Evolutionary conservation across 2,797 vertebrate species (phyloP).

Genomic region (Cyclopterus lumpus): DNA sequence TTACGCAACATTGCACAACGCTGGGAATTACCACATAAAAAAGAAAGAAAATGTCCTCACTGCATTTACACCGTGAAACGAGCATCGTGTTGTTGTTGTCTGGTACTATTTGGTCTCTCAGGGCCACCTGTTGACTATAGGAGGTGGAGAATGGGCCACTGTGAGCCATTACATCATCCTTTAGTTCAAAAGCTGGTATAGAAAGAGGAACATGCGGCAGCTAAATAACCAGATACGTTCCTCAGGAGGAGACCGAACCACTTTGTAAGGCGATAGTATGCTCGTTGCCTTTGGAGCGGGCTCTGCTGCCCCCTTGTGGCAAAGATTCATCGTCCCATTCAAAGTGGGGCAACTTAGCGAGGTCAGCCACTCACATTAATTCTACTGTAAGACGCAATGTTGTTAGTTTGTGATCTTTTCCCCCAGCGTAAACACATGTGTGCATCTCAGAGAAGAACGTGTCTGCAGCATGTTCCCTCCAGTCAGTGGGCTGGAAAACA

Average conservation of each 20-base stretch:
- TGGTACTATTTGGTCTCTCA: background rate
- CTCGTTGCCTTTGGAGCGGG: background rate
- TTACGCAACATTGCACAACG: background rate
- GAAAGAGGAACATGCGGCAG: background rate
- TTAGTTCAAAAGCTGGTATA: background rate
- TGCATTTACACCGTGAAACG: background rate
- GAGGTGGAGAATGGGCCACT: background rate
- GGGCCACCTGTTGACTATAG: background rate
- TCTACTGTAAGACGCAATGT: background rate
- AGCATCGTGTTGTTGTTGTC: background rate
- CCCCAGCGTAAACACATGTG: background rate
- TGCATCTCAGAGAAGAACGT: background rate
- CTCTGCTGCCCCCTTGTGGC: constrained; percentile 7
- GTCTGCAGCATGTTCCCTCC: constrained; percentile 6
- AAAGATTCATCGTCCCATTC: background rate
- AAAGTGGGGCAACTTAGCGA: background rate
- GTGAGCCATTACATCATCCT: background rate
- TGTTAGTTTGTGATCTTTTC: background rate
- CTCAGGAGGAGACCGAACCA: background rate
- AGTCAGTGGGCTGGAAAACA: constrained; percentile 6
- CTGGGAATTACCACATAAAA: background rate
- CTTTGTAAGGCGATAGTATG: background rate
- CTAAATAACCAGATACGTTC: background rate
- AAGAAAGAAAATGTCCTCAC: no score
- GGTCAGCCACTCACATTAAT: background rate